Base-by-base conservation (phyloP, 2,113 vertebrate species). In the Sorex fumeus region DNA sequence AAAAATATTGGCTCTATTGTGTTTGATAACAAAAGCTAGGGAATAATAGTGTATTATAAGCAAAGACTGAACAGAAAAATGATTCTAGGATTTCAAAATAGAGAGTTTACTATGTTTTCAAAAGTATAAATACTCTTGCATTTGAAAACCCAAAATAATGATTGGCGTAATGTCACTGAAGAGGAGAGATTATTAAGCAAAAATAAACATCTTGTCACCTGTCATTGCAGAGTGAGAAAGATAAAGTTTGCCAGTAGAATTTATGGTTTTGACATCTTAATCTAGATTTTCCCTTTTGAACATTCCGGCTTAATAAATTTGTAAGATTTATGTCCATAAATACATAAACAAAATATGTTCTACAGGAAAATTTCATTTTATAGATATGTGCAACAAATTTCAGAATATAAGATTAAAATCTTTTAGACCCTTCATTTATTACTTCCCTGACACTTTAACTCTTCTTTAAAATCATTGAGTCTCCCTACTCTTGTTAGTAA, bases 141-240 rank as follows among this genome's bases (percentile, higher is more conserved):
- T 74, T 93, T 87, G 19, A 76, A 90, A 93, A 91, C 57, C 60
- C 92, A 64, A 57, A 70, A 93, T 79, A 40, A 40, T 40, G n/a
- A n/a, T n/a, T n/a, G 40, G 40, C 40, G 40, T 40, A 40, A 40
- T 40, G 40, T 40, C 57, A 47, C 45, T 16, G 23, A 84, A 69
- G 45, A 77, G 23, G 47, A 60, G 86, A 62, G 50, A 72, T 91
- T 93, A 80, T 84, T 91, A 72, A 83, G 32, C 57, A 90, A 47
- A 83, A 7, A 88, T 53, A 80, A 91, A 69, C 45, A 93, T 57
- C 18, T 50, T 78, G 71, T 30, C 40, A 47, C 72, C 45, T 72
- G 2, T 86, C 45, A 43, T 82, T 40, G 27, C 27, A 50, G 64
- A 91, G 32, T 47, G 30, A 80, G 16, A 8, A 84, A 91, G 45